Evolutionary conservation across 2,888 invertebrate species (phyloP), one percentile per base, ranked within the genome.

Genomic region (Protonemura montana): DNA sequence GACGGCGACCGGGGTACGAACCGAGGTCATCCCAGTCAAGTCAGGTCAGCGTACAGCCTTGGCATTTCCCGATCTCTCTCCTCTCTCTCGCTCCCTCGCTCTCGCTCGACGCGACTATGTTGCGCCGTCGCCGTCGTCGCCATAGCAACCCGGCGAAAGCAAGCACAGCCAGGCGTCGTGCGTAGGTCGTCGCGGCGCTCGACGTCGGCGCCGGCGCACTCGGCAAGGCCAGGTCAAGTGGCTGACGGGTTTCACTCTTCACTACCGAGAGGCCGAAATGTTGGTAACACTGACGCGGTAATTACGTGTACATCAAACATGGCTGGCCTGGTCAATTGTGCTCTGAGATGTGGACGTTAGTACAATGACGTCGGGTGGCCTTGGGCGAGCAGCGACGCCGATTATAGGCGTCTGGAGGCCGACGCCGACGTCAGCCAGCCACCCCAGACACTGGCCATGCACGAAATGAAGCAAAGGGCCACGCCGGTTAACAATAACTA

Each of bases 41-140:
- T 86, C 86, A 86, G 87, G 87, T 87, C 87, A 87, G 85, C 85
- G 87, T 85, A 87, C 87, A 87, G 87, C 88, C 88, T 88, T 88
- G 88, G 87, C 87, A 85, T 87, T 86, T 87, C 87, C 86, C 88
- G 87, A 41, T 84, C 82, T 84, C 87, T 76, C 77, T 86, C 86
- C 76, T 78, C 77, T 82, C 35, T 80, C 81, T 35, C 30, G 84
- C 86, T 85, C 84, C 77, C 77, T 87, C 82, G 82, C 87, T 76
- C 76, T 85, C 81, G 82, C 82, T 30, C 82, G 29, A 77, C 80
- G 27, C 28, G 82, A 28, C 80, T 29, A 86, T 76, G 85, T 76
- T 83, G 84, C 87, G 86, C 86, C 87, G 86, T 85, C 87, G 87
- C 86, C 87, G 87, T 87, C 87, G 87, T 87, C 80, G 35, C 86